Percentiles rank a stretch among this genome's conserved stretches.
Conservation (phyloP, 2,797 vertebrate species). For the Calcarius lapponicus region DNA sequence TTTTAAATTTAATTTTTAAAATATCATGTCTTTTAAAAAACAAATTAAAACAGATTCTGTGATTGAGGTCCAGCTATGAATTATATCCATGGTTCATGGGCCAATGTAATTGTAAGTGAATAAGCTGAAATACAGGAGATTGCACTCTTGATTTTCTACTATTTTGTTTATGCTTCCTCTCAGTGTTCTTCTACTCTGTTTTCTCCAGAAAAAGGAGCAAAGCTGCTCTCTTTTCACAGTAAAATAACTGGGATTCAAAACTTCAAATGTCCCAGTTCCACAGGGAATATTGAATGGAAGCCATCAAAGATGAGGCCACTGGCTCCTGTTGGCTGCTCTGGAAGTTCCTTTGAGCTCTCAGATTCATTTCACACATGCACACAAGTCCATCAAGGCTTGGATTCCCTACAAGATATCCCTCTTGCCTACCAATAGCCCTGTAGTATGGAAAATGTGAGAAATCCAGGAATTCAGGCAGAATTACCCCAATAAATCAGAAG, state of each 20-base stretch:
- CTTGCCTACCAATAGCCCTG: neutral
- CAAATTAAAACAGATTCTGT: neutral
- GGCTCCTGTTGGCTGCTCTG: neutral
- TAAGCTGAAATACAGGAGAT: neutral
- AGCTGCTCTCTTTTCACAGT: neutral
- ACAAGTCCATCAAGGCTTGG: neutral
- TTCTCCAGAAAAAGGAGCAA: neutral
- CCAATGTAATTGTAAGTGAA: neutral
- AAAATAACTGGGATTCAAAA: neutral
- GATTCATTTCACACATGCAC: neutral
- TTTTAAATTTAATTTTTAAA: neutral
- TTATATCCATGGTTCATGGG: neutral
- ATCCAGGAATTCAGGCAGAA: neutral
- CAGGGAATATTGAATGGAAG: neutral
- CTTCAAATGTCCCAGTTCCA: neutral
- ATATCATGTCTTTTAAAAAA: neutral
- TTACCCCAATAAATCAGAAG: neutral
- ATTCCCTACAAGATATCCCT: neutral
- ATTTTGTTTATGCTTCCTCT: neutral
- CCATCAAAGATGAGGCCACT: neutral
- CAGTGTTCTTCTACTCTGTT: neutral
- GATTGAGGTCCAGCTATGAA: neutral
- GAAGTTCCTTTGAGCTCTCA: neutral
- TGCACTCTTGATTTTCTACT: neutral
- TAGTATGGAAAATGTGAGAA: neutral